These are phyloP conservation scores for Gracilinanus agilis DNA, from an alignment of 2,113 vertebrate genomes.

Conservation along the genomic window DNA sequence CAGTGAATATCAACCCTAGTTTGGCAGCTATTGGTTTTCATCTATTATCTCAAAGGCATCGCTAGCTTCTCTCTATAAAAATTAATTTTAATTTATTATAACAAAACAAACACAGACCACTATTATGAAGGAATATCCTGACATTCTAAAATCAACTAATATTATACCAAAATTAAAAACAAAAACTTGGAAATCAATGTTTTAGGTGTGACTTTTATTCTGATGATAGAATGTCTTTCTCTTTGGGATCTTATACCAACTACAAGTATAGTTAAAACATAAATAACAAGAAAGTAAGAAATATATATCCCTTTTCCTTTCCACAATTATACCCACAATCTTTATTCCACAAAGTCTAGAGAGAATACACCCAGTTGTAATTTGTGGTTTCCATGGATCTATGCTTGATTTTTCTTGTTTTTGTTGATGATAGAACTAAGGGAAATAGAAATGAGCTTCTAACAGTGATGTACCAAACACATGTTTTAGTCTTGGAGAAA, in stretches of 20 bases:
- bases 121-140: not conserved
- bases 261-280: not conserved
- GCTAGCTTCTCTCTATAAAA: not conserved
- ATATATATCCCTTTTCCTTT: not conserved
- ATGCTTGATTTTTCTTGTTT: not conserved
- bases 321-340: not conserved
- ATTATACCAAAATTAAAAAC: not conserved
- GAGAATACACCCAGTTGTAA: slow-evolving; percentile 13
- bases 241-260: not conserved
- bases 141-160: not conserved
- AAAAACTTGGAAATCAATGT: not conserved
- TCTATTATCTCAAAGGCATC: not conserved
- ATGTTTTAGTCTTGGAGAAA: slow-evolving; percentile 38
- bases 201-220: not conserved
- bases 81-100: slow-evolving; percentile 9
- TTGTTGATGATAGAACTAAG: slow-evolving; percentile 55
- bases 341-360: not conserved
- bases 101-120: not conserved
- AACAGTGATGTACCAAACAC: slow-evolving; percentile 56
- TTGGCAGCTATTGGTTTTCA: not conserved
- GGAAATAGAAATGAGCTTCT: slow-evolving; percentile 47
- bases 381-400: slow-evolving; percentile 13
- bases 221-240: not conserved
- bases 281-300: not conserved
- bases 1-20: not conserved